These are phyloP conservation scores for Amphimedon queenslandica DNA, from an alignment of 37 sponge, comb jelly and placozoan genomes.

Conservation along the genomic window DNA sequence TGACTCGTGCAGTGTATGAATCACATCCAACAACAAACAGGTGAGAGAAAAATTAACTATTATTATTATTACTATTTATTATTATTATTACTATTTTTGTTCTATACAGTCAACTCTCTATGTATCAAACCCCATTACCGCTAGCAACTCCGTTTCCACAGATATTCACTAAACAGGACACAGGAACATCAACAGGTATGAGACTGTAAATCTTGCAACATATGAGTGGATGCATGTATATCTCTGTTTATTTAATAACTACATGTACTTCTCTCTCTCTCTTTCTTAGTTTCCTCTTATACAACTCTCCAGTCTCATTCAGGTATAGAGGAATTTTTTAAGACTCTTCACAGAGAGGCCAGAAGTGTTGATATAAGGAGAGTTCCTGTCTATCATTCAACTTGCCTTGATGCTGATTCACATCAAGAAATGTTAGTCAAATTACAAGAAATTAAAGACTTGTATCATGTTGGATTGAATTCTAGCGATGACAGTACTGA, in stretches of 20 bases:
- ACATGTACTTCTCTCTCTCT: background rate
- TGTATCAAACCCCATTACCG: slow-evolving; percentile 8
- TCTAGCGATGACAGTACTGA: slow-evolving; percentile 15
- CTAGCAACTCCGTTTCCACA: slow-evolving; percentile 16
- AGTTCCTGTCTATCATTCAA: slow-evolving; percentile 20
- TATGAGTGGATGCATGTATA: background rate
- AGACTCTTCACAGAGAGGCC: slow-evolving; percentile 6
- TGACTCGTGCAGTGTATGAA: background rate
- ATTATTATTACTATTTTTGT: background rate
- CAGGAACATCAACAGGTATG: background rate
- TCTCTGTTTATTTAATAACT: background rate
- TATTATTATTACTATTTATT: slow-evolving; percentile 8
- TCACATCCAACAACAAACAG: slow-evolving; percentile 3
- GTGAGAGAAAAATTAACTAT: background rate
- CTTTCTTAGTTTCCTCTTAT: slow-evolving; percentile 26
- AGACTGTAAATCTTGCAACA: too few species aligned
- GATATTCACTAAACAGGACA: background rate
- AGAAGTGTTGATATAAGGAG: background rate
- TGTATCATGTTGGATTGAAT: slow-evolving; percentile 19
- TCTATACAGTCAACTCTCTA: slow-evolving; percentile 6
- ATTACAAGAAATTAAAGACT: slow-evolving; percentile 22
- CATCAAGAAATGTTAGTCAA: slow-evolving; percentile 19
- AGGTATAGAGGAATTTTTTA: slow-evolving; percentile 2
- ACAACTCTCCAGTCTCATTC: slow-evolving; percentile 39
- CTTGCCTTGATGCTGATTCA: slow-evolving; percentile 43